These are phyloP conservation scores for Cataglyphis altisquamis DNA, from an alignment of 2,888 invertebrate genomes.

Conservation along the genomic window DNA sequence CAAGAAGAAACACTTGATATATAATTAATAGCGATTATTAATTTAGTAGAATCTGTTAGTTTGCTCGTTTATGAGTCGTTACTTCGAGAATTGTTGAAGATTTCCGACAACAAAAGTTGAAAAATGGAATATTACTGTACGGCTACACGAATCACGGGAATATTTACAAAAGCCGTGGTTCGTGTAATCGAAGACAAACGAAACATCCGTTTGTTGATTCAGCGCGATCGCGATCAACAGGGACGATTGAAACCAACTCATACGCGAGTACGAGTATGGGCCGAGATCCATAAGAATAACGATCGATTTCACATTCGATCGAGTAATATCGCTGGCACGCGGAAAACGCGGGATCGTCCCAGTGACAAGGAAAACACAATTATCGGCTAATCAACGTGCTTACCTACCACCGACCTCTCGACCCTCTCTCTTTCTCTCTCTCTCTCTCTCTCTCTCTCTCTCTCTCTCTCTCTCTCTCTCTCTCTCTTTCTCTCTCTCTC, in stretches of 20 bases:
- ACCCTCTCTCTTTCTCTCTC: slow-evolving; percentile 26
- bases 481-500: slow-evolving; percentile 13
- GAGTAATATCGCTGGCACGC: slow-evolving; percentile 47
- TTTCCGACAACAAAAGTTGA: background rate
- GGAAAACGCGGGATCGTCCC: slow-evolving; percentile 60
- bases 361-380: slow-evolving; percentile 74
- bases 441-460: background rate
- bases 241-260: background rate
- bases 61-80: background rate
- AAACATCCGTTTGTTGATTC: slow-evolving; percentile 25
- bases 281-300: slow-evolving; percentile 14
- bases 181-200: background rate
- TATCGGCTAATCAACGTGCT: slow-evolving; percentile 75
- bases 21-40: background rate
- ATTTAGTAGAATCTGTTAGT: background rate
- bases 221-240: background rate
- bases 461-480: background rate
- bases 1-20: background rate
- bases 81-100: background rate
- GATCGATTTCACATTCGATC: slow-evolving; percentile 43
- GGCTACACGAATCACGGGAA: background rate
- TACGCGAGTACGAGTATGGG: too few relatives aligned
- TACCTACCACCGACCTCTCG: slow-evolving; percentile 58
- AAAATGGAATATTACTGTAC: background rate
- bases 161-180: background rate